A percentile compares a stretch with the other conserved stretches of the same genome.
These are phyloP conservation scores for Lanius ludovicianus DNA, from an alignment of 2,113 vertebrate species.

Conservation along the genomic window DNA sequence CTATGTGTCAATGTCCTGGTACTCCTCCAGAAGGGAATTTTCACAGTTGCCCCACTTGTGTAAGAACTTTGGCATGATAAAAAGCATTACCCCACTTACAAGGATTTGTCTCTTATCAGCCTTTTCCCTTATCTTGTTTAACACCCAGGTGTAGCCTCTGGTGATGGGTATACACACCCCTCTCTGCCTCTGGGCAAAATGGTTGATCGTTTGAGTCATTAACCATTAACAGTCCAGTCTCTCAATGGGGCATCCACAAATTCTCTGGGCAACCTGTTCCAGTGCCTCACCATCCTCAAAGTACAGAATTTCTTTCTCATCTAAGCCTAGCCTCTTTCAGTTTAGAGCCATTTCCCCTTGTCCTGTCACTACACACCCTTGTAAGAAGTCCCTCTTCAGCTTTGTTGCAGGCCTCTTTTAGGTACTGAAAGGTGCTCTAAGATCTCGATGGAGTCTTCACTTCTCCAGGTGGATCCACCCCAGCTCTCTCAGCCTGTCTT, in stretches of 20 bases:
- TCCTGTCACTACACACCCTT: not conserved
- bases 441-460: not conserved
- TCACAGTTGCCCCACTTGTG: not conserved
- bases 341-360: not conserved
- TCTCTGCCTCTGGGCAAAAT: not conserved
- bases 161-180: not conserved
- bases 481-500: not conserved
- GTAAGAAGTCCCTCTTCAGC: not conserved
- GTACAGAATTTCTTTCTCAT: not conserved
- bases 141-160: not conserved
- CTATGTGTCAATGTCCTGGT: not conserved
- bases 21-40: not conserved
- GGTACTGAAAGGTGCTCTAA: not conserved
- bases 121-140: not conserved
- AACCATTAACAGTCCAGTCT: not conserved
- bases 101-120: not conserved
- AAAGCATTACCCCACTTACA: not conserved
- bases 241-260: not conserved
- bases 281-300: not conserved
- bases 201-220: accelerated
- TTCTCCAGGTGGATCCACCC: not conserved
- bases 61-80: not conserved
- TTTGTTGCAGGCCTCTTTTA: not conserved
- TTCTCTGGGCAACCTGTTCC: not conserved
- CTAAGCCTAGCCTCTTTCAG: not conserved